phyloP scores from a whole-genome alignment of 2,113 vertebrate genomes.

The Nothoprocta perdicaria region DNA sequence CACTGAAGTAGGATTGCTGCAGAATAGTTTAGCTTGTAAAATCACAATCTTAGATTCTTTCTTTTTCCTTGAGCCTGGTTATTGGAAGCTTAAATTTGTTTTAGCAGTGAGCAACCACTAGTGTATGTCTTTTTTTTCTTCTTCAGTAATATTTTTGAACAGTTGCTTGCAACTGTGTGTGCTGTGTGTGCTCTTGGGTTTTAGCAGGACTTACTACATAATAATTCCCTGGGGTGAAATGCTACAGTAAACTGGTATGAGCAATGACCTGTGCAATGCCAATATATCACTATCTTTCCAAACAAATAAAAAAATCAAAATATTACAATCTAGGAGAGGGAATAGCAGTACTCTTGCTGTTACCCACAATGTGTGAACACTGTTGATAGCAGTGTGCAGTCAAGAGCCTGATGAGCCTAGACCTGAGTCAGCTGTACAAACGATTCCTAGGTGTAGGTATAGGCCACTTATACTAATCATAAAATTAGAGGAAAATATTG shows the following conservation, averaged over 20 bases:
- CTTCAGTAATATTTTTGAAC: neutral
- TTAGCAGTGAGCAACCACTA: neutral
- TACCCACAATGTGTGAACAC: rapidly evolving
- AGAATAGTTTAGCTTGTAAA: neutral
- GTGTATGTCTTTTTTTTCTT: neutral
- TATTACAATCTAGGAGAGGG: neutral
- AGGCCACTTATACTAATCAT: constrained; percentile 17
- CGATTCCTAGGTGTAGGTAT: neutral
- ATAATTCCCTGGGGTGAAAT: neutral
- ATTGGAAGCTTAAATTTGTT: neutral
- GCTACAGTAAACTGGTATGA: neutral
- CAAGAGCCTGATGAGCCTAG: neutral
- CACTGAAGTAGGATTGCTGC: neutral
- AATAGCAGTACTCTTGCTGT: neutral
- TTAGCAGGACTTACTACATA: neutral
- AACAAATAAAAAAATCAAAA: neutral
- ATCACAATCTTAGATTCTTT: neutral
- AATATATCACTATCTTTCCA: neutral
- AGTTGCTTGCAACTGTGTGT: rapidly evolving
- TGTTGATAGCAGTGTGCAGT: neutral
- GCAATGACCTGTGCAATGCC: neutral
- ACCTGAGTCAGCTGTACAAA: constrained; percentile 12
- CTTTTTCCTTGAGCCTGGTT: neutral
- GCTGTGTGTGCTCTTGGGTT: neutral
- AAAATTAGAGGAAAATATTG: neutral